phyloP scores from a whole-genome alignment of 1,140 invertebrate species.

The Melitaea cinxia region DNA sequence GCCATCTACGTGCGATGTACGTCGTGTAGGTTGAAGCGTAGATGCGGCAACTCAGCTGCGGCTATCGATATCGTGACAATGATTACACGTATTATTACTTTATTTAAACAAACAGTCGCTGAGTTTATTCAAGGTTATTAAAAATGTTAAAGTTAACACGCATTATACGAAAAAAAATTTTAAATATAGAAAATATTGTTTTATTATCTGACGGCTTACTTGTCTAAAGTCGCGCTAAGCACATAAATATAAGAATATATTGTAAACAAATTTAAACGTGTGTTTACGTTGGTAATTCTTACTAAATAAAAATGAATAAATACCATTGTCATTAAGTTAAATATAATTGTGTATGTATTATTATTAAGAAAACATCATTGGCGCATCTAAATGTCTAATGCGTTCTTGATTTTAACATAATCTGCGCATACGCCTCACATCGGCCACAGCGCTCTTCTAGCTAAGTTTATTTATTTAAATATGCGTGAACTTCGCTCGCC shows the following conservation, averaged over 20 bases:
- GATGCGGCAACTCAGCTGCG: constrained; percentile 35
- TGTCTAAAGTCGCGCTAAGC: no score
- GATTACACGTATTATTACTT: neutral
- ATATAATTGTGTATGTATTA: neutral
- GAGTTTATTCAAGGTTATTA: no score
- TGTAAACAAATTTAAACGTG: no score
- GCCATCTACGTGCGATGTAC: constrained; percentile 43
- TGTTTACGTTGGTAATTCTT: no score
- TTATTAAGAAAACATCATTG: constrained; percentile 7
- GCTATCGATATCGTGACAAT: neutral
- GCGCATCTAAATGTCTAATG: constrained; percentile 25
- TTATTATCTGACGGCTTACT: no score
- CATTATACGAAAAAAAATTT: no score
- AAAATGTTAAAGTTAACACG: no score
- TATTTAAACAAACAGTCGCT: no score
- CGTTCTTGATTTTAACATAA: constrained; percentile 31
- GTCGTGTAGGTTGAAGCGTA: constrained; percentile 26
- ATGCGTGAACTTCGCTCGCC: constrained; percentile 67
- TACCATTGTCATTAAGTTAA: no score
- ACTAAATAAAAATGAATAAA: no score
- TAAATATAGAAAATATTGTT: no score
- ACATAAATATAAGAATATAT: no score
- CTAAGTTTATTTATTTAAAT: constrained; percentile 77
- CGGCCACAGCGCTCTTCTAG: constrained; percentile 50
- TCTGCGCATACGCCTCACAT: constrained; percentile 51